Conservation (phyloP, 2,797 vertebrate species). For the Argyrosomus regius region DNA sequence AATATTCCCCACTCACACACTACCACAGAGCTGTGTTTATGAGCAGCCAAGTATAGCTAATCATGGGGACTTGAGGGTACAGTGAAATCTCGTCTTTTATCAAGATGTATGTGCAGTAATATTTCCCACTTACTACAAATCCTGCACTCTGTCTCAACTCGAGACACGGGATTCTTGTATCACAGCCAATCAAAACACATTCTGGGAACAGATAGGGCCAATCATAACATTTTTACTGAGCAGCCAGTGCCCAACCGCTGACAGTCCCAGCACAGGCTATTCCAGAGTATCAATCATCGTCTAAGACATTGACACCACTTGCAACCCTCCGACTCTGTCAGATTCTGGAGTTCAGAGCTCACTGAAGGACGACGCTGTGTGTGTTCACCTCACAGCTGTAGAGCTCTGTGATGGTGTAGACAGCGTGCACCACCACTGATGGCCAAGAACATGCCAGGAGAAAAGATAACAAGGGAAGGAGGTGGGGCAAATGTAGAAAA, state of each 20-base stretch:
- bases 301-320: slow-evolving; percentile 36
- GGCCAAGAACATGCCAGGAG: slow-evolving; percentile 12
- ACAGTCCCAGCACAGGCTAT: slow-evolving; percentile 53
- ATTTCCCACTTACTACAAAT: slow-evolving; percentile 72
- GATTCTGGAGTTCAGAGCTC: slow-evolving; percentile 34
- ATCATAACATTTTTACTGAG: slow-evolving; percentile 73
- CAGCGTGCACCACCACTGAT: slow-evolving; percentile 19
- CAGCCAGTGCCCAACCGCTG: slow-evolving; percentile 51
- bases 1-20: slow-evolving; percentile 62
- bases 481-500: slow-evolving; percentile 5
- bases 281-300: slow-evolving; percentile 68
- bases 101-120: slow-evolving; percentile 72
- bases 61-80: slow-evolving; percentile 37
- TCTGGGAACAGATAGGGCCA: slow-evolving; percentile 67
- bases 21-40: slow-evolving; percentile 44
- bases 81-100: slow-evolving; percentile 67
- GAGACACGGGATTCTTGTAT: slow-evolving; percentile 64
- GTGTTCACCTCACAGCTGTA: slow-evolving; percentile 48
- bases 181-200: slow-evolving; percentile 75
- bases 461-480: background rate
- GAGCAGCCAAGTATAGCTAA: slow-evolving; percentile 44
- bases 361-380: slow-evolving; percentile 33
- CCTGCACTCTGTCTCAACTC: slow-evolving; percentile 61
- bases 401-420: slow-evolving; percentile 35
- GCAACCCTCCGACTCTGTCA: slow-evolving; percentile 18